Percentiles rank a stretch among this genome's conserved stretches.
Evolutionary conservation across 1,140 invertebrate species (phyloP).

Genomic region (Glossosoma conforme): DNA sequence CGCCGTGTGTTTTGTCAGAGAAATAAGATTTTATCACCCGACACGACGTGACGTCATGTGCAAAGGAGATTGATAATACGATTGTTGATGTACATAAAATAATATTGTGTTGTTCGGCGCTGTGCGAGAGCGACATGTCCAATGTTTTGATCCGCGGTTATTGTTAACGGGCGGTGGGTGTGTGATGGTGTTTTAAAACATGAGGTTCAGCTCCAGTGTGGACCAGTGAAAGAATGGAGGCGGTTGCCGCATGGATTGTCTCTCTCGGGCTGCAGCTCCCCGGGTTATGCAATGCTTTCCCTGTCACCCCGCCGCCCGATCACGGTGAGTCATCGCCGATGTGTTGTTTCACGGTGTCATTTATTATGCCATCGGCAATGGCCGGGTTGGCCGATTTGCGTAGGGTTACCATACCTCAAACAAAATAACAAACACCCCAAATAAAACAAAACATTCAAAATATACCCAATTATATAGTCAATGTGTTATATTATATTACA

Average conservation of each 20-base stretch:
- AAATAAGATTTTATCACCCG: neutral
- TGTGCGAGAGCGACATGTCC: too few species aligned
- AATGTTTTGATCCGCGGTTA: constrained; percentile 1
- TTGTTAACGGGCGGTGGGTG: constrained; percentile 9
- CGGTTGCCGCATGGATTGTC: constrained; percentile 14
- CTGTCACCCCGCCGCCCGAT: constrained; percentile 12
- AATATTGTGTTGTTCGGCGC: too few species aligned
- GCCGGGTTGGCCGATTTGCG: too few species aligned
- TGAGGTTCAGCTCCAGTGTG: constrained; percentile 11
- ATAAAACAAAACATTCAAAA: too few species aligned
- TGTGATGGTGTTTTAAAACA: constrained; percentile 19
- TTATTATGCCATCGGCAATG: too few species aligned
- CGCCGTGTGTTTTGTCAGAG: constrained; percentile 14
- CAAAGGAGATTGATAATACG: constrained; percentile 14
- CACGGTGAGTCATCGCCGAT: constrained; percentile 17
- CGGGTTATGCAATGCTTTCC: constrained; percentile 23
- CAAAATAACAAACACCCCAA: too few species aligned
- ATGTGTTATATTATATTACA: too few species aligned
- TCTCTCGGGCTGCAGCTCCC: constrained; percentile 15
- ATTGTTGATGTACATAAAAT: constrained; percentile 15
- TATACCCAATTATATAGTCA: too few species aligned
- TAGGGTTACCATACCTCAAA: too few species aligned
- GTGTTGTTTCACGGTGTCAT: neutral
- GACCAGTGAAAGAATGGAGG: constrained; percentile 22
- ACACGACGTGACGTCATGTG: constrained; percentile 19